Evolutionary conservation across 1,140 invertebrate genomes (phyloP).

Genomic region (Sinella curviseta): DNA sequence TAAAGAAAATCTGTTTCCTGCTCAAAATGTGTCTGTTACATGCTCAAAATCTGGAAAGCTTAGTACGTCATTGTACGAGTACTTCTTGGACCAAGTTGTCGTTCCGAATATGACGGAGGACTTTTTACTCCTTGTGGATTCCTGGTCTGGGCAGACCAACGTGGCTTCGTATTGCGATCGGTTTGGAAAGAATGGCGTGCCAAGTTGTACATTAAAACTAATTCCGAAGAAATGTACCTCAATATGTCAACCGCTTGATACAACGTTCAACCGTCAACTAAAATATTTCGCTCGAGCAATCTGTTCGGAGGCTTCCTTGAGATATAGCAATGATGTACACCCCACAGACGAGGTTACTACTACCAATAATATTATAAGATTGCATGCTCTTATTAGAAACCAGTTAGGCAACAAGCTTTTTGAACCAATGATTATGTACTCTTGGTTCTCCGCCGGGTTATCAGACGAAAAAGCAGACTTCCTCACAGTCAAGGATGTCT

Average conservation of each 20-base stretch:
- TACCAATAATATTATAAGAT: not conserved
- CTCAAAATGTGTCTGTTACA: slow-evolving; percentile 8
- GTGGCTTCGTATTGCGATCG: not conserved
- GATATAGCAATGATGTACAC: not conserved
- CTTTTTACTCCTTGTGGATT: slow-evolving; percentile 19
- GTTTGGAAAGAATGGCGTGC: not conserved
- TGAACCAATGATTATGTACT: slow-evolving; percentile 22
- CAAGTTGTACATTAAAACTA: not conserved
- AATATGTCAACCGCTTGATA: slow-evolving; percentile 25
- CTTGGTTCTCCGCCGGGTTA: slow-evolving; percentile 5
- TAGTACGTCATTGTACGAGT: slow-evolving; percentile 12
- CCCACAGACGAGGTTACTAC: not conserved
- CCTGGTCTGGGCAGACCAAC: slow-evolving; percentile 24
- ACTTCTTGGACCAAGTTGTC: slow-evolving; percentile 20
- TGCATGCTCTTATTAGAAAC: not conserved
- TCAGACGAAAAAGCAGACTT: not conserved
- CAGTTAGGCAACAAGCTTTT: not conserved
- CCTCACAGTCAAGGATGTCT: not conserved
- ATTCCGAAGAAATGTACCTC: slow-evolving; percentile 28
- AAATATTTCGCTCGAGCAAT: not conserved
- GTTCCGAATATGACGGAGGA: slow-evolving; percentile 2
- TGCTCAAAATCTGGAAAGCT: slow-evolving; percentile 26
- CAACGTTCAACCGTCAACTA: slow-evolving; percentile 3
- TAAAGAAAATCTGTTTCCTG: not conserved
- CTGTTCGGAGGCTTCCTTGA: not conserved